Percentiles rank a stretch among this genome's conserved stretches.
These are phyloP conservation scores for Sula dactylatra DNA, from an alignment of 2,113 vertebrate species.

Conservation along the genomic window DNA sequence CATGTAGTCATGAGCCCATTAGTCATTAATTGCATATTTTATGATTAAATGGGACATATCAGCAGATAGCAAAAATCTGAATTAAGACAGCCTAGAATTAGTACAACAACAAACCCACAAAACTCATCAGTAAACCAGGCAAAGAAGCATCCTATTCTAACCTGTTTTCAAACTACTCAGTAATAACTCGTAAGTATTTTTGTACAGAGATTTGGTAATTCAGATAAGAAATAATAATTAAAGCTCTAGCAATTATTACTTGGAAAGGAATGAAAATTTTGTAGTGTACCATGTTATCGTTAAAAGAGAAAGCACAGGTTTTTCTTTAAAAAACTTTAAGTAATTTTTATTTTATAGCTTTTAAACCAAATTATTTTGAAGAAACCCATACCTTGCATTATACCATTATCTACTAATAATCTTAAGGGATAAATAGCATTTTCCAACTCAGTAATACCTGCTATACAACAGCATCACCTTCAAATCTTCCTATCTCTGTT, in stretches of 20 bases:
- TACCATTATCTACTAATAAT: not conserved
- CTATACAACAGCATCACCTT: not conserved
- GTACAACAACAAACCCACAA: not conserved
- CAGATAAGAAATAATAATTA: not conserved
- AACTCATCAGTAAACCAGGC: not conserved
- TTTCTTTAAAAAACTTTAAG: not conserved
- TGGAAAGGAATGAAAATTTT: not conserved
- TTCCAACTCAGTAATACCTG: not conserved
- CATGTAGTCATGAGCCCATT: not conserved
- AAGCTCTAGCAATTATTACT: not conserved
- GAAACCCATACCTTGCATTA: not conserved
- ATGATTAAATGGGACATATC: slow-evolving; percentile 5
- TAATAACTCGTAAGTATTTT: not conserved
- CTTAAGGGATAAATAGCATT: not conserved
- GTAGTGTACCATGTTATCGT: not conserved
- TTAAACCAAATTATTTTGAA: not conserved
- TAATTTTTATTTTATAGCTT: not conserved
- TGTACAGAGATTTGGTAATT: not conserved
- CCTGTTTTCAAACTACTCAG: not conserved
- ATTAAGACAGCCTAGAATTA: not conserved
- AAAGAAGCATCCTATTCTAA: not conserved
- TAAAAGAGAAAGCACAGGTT: not conserved
- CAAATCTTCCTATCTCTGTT: not conserved
- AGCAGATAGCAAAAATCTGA: slow-evolving; percentile 2
- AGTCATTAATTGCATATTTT: slow-evolving; percentile 21